These are phyloP conservation scores for Leucophenga montana DNA, from an alignment of 2,888 invertebrate species.

Conservation along the genomic window DNA sequence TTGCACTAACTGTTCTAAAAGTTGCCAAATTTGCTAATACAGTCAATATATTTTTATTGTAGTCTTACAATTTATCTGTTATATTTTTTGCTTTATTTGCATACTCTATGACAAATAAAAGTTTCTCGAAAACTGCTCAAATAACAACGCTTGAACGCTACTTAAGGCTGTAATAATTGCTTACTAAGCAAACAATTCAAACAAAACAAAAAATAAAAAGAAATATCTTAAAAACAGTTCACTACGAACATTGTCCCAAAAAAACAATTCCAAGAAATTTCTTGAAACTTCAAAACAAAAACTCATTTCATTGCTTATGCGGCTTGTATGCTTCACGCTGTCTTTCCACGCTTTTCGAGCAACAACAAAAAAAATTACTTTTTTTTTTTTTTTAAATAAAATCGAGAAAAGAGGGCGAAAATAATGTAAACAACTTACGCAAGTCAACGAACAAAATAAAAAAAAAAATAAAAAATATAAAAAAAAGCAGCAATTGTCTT, in stretches of 20 bases:
- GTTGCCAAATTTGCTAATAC: too few species aligned
- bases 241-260: constrained; percentile 30
- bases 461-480: constrained; percentile 29
- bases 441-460: constrained; percentile 45
- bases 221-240: constrained; percentile 9
- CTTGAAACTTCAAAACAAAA: constrained; percentile 42
- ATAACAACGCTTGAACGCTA: too few species aligned
- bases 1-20: too few species aligned
- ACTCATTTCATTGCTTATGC: constrained; percentile 29
- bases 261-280: constrained; percentile 38
- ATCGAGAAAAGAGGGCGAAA: constrained; percentile 13
- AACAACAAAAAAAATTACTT: not conserved
- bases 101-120: not conserved
- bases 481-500: constrained; percentile 43
- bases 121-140: not conserved
- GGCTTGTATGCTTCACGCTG: not conserved
- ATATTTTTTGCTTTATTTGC: not conserved
- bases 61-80: too few species aligned
- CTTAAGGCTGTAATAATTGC: not conserved
- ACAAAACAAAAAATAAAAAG: not conserved
- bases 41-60: too few species aligned
- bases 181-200: constrained; percentile 1
- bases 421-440: constrained; percentile 65
- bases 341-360: constrained; percentile 8
- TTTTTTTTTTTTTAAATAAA: constrained; percentile 13